These are phyloP conservation scores for Periphyllus acericola DNA, from an alignment of 2,888 invertebrate species.

Conservation along the genomic window DNA sequence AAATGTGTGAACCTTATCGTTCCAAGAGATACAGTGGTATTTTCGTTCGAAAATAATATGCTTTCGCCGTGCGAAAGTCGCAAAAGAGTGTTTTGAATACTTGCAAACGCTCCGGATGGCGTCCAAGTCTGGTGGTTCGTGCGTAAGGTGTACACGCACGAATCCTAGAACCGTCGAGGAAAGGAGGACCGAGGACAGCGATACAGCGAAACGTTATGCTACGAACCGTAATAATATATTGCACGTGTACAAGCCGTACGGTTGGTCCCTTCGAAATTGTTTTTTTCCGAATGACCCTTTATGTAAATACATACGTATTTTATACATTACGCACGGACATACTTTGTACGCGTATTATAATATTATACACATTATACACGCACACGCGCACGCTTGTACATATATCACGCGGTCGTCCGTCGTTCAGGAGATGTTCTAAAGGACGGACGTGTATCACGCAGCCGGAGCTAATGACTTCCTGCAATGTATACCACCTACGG, in stretches of 20 bases:
- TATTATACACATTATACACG: background rate
- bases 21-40: too few relatives aligned
- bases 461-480: background rate
- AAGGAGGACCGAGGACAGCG: too few relatives aligned
- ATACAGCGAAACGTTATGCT: too few relatives aligned
- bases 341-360: background rate
- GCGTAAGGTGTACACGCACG: too few relatives aligned
- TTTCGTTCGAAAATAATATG: too few relatives aligned
- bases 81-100: too few relatives aligned
- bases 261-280: background rate
- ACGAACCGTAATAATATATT: too few relatives aligned
- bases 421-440: background rate
- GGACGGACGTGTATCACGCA: background rate
- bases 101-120: too few relatives aligned
- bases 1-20: too few relatives aligned
- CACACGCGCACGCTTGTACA: background rate
- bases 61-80: too few relatives aligned
- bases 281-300: background rate
- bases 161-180: too few relatives aligned
- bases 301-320: background rate
- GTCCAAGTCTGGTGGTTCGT: too few relatives aligned
- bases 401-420: background rate
- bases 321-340: background rate
- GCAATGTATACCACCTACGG: slow-evolving; percentile 2
- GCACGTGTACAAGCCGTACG: background rate